These are phyloP conservation scores for Leptopilina syphax DNA, from an alignment of 2,888 invertebrate genomes.

Conservation along the genomic window DNA sequence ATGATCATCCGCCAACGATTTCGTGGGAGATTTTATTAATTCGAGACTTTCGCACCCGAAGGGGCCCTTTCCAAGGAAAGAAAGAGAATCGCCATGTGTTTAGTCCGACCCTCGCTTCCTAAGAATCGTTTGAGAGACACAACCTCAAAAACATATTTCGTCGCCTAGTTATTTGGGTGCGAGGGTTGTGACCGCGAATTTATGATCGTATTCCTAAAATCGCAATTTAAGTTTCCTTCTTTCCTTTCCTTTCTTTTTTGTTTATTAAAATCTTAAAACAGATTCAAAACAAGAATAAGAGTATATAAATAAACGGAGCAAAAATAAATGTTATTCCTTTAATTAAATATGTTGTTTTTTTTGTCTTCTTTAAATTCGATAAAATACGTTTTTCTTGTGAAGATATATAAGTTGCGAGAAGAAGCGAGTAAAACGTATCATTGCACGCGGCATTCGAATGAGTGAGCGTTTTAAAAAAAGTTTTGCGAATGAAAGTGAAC, in stretches of 20 bases:
- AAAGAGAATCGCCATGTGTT: conserved; percentile 42
- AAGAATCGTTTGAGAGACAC: conserved; percentile 46
- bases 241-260: too few species aligned
- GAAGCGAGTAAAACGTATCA: not conserved
- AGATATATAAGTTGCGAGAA: too few species aligned
- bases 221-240: not conserved
- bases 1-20: conserved; percentile 61
- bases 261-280: too few species aligned
- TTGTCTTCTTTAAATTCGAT: not conserved
- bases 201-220: conserved; percentile 27
- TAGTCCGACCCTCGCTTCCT: conserved; percentile 54
- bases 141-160: conserved; percentile 50
- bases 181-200: conserved; percentile 42
- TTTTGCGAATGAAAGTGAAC: conserved; percentile 60
- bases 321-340: not conserved
- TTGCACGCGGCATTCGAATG: conserved; percentile 16
- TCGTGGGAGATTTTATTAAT: conserved; percentile 61
- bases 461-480: conserved; percentile 42
- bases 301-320: not conserved
- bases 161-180: conserved; percentile 39
- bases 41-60: conserved; percentile 54
- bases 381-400: not conserved
- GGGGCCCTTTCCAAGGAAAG: conserved; percentile 45
- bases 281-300: not conserved
- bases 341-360: not conserved